These are phyloP conservation scores for Enteromius mattozi DNA, from an alignment of 2,797 vertebrate species.

Conservation along the genomic window DNA sequence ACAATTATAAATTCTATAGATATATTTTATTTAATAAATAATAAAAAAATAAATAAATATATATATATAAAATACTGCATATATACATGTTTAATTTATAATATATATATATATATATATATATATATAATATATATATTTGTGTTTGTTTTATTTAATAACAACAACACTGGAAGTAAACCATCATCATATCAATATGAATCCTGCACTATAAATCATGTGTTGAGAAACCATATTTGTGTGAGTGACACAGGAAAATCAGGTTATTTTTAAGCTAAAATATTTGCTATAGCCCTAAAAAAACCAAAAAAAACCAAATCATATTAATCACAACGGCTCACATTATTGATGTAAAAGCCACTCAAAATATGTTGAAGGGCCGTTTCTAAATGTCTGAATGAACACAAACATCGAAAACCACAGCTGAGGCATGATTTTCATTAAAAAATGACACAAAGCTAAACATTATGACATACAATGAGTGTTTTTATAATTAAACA, in stretches of 20 bases:
- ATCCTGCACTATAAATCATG: background rate
- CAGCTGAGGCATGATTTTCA: background rate
- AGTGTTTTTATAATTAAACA: slow-evolving; percentile 5
- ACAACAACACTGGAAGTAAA: background rate
- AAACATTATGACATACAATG: slow-evolving; percentile 7
- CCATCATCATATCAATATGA: background rate
- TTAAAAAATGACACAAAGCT: slow-evolving; percentile 3
- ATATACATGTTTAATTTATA: too few species aligned
- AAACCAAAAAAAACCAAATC: too few species aligned
- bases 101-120: too few species aligned
- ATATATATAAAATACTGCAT: too few species aligned
- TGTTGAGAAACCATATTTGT: background rate
- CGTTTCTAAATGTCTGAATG: background rate
- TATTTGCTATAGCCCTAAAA: background rate
- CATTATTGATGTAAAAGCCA: background rate
- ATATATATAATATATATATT: background rate
- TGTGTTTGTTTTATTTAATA: background rate
- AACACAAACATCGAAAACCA: background rate
- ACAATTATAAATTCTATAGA: too few species aligned
- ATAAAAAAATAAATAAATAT: too few species aligned
- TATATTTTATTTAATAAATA: too few species aligned
- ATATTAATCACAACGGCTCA: too few species aligned
- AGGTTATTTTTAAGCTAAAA: background rate
- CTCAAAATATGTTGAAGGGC: background rate
- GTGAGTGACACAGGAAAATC: background rate